Evolutionary conservation across 2,888 invertebrate species (phyloP).

Genomic region (Diarsia mendica): DNA sequence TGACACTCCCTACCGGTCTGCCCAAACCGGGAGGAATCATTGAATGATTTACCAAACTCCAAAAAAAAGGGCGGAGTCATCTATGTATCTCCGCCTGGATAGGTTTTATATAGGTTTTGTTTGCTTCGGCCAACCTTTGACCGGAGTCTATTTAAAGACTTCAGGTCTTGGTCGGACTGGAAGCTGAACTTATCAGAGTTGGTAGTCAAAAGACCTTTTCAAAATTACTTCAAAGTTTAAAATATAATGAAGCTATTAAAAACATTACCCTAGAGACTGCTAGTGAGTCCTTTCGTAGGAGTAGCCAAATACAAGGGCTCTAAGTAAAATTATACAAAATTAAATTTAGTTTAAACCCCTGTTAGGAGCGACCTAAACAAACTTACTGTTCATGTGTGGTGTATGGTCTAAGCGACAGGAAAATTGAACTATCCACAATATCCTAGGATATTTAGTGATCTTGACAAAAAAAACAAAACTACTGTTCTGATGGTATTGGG

Average conservation of each 20-base stretch:
- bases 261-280: conserved; percentile 29
- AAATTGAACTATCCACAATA: too few species aligned
- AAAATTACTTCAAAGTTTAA: background rate
- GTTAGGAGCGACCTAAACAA: conserved; percentile 78
- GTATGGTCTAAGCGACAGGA: conserved; percentile 33
- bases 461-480: too few species aligned
- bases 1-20: too few species aligned
- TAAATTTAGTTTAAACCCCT: conserved; percentile 77
- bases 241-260: conserved; percentile 54
- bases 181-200: background rate
- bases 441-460: too few species aligned
- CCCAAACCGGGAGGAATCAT: too few species aligned
- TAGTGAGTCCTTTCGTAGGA: conserved; percentile 38
- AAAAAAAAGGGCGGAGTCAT: too few species aligned
- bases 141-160: too few species aligned
- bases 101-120: too few species aligned
- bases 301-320: conserved; percentile 68
- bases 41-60: too few species aligned
- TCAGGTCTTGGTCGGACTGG: background rate
- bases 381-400: conserved; percentile 71
- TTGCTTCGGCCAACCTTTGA: too few species aligned
- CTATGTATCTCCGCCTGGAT: too few species aligned
- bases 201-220: background rate
- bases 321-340: conserved; percentile 77
- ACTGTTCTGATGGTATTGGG: too few species aligned